Conservation (phyloP, 2,113 vertebrate species). For the Terrapene triunguis region DNA sequence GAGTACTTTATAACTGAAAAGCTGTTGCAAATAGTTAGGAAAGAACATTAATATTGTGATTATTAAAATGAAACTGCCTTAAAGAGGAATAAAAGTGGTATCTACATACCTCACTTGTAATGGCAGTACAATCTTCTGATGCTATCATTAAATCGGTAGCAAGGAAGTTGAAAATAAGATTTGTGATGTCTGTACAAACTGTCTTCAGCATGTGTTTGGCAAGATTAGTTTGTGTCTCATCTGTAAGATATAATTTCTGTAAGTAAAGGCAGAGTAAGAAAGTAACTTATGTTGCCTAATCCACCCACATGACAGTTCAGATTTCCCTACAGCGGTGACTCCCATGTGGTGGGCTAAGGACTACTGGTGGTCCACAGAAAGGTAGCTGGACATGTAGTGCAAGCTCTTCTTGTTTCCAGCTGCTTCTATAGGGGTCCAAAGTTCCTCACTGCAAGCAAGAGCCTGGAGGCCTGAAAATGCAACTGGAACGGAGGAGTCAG, state of each 20-base stretch:
- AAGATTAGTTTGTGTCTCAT: constrained; percentile 91
- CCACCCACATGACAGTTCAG: neutral
- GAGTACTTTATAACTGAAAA: neutral
- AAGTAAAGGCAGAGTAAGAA: neutral
- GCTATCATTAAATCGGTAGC: constrained; percentile 94
- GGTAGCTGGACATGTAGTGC: neutral
- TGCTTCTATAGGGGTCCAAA: neutral
- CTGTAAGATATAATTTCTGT: constrained; percentile 79
- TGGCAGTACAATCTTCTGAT: constrained; percentile 84
- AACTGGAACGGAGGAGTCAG: neutral
- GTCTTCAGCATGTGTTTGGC: constrained; percentile 92
- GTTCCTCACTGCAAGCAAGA: neutral
- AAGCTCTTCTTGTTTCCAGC: neutral
- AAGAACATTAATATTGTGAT: neutral
- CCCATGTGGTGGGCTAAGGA: accelerated
- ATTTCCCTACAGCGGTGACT: neutral
- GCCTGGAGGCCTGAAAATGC: neutral
- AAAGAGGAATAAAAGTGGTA: constrained; percentile 8
- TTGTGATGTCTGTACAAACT: constrained; percentile 91
- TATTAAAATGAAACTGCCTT: neutral
- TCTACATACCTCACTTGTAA: constrained; percentile 87
- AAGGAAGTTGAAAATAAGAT: constrained; percentile 93
- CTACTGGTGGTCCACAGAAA: neutral
- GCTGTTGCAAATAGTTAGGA: neutral
- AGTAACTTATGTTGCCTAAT: neutral